Percentiles rank a stretch among this genome's conserved stretches.
Conservation (phyloP, 2,888 invertebrate species). For the Lasioglossum morio region DNA sequence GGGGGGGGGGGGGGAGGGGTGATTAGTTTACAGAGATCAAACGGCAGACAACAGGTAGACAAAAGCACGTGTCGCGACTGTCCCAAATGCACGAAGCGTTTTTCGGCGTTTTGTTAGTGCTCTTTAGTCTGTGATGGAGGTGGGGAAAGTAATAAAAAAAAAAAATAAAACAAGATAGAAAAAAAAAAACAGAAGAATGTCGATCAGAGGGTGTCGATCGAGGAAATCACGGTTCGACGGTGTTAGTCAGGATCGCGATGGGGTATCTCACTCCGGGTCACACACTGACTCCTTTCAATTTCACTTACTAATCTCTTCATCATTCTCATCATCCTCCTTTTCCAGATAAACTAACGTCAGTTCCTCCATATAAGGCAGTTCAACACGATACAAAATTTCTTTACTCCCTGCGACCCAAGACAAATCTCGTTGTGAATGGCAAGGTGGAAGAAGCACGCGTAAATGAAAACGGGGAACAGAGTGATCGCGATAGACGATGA, state of each 20-base stretch:
- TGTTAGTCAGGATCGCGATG: slow-evolving; percentile 46
- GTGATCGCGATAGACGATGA: slow-evolving; percentile 32
- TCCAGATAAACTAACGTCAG: slow-evolving; percentile 97
- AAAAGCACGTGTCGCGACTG: slow-evolving; percentile 72
- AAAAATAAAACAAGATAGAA: neutral
- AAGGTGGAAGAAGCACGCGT: slow-evolving; percentile 45
- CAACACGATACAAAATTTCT: slow-evolving; percentile 97
- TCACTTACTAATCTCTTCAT: slow-evolving; percentile 83
- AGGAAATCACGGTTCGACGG: slow-evolving; percentile 28
- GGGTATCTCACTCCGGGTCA: slow-evolving; percentile 60
- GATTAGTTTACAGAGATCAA: slow-evolving; percentile 42
- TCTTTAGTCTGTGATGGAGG: slow-evolving; percentile 18
- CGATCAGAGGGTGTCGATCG: slow-evolving; percentile 28
- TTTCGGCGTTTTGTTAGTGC: slow-evolving; percentile 45
- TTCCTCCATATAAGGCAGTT: slow-evolving; percentile 97
- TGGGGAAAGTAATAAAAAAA: neutral
- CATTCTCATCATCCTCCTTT: slow-evolving; percentile 89
- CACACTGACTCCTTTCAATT: slow-evolving; percentile 59
- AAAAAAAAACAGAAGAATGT: slow-evolving; percentile 16
- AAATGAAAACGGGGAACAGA: slow-evolving; percentile 36
- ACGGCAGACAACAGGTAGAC: slow-evolving; percentile 32
- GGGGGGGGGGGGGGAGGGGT: too few species aligned
- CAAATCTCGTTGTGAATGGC: slow-evolving; percentile 71
- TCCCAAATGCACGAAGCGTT: slow-evolving; percentile 72
- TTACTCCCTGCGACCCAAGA: slow-evolving; percentile 85